These are phyloP conservation scores for Lepidurus arcticus DNA, from an alignment of 1,140 invertebrate species.

Conservation along the genomic window DNA sequence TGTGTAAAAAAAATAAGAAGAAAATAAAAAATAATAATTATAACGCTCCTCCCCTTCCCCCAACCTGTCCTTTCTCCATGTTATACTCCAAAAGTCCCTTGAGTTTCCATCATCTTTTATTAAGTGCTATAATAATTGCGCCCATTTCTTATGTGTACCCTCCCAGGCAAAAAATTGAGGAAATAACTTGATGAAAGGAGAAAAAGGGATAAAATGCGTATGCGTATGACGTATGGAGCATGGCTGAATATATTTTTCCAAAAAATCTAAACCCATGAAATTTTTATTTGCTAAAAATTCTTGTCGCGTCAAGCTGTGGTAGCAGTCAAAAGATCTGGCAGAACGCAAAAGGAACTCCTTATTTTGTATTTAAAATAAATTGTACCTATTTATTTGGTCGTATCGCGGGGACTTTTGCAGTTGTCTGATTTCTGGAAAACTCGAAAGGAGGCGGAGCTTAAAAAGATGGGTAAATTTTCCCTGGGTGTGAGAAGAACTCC, in stretches of 20 bases:
- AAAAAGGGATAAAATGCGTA: not conserved
- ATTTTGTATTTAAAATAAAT: too few species aligned
- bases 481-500: not conserved
- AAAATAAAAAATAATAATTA: not conserved
- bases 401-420: too few species aligned
- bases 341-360: too few species aligned
- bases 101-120: not conserved
- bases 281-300: too few species aligned
- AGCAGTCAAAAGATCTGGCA: too few species aligned
- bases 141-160: not conserved
- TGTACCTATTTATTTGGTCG: too few species aligned
- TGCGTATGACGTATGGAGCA: not conserved
- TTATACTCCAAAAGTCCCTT: too few species aligned
- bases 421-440: not conserved
- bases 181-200: not conserved
- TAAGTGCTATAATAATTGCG: constrained; percentile 2
- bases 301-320: too few species aligned
- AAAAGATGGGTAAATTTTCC: not conserved
- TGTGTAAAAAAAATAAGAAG: not conserved
- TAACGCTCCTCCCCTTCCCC: not conserved
- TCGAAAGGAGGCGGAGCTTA: not conserved
- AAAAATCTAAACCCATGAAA: not conserved
- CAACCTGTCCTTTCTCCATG: not conserved
- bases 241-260: constrained; percentile 18
- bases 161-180: not conserved